Percentiles rank a stretch among this genome's conserved stretches.
These are phyloP conservation scores for Ageneiosus marmoratus DNA, from an alignment of 2,113 vertebrate genomes.

Conservation along the genomic window DNA sequence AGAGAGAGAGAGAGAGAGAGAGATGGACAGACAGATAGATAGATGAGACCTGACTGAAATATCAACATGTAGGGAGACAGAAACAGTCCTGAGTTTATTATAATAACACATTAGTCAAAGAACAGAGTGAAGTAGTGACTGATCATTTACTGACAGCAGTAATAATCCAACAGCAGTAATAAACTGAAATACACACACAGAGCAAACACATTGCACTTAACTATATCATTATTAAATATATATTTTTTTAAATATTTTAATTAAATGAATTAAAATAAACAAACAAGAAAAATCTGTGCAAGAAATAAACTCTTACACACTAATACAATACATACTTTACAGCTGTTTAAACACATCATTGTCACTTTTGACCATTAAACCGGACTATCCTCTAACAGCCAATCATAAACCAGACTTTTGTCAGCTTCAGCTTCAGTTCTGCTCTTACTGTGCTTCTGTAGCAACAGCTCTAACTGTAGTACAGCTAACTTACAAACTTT, in stretches of 20 bases:
- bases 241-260: background rate
- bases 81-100: background rate
- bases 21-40: too few relatives aligned
- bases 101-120: background rate
- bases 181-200: background rate
- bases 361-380: background rate
- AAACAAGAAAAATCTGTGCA: background rate
- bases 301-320: background rate
- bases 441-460: background rate
- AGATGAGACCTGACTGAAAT: too few relatives aligned
- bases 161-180: background rate
- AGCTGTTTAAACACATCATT: background rate
- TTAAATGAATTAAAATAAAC: background rate
- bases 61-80: background rate
- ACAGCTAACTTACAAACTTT: background rate
- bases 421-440: background rate
- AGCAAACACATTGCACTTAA: background rate
- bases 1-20: background rate
- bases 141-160: conserved; percentile 6
- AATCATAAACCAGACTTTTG: background rate
- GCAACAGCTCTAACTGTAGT: background rate
- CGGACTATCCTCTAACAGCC: background rate
- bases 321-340: background rate
- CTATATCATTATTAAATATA: background rate
- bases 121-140: background rate